Base-by-base conservation (phyloP, 2,888 invertebrate species). In the Ypsolopha scabrella region DNA sequence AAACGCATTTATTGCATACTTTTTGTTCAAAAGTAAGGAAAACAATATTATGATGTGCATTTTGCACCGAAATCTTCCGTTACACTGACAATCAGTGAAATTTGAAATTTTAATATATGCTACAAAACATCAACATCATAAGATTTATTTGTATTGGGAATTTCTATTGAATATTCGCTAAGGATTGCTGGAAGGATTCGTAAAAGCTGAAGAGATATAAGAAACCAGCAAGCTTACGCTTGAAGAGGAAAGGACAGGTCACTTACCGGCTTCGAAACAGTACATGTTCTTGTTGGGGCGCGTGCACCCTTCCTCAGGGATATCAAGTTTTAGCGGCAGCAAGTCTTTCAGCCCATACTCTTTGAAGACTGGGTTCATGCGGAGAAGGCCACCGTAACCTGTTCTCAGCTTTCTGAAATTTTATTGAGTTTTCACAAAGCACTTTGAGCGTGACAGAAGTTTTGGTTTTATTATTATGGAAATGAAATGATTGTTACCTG, bases 241-340 rank as follows among this genome's bases (percentile, higher is more conserved):
- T 24, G 24, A 24, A 24, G 24, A 24, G 24, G 24, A 3, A 24
- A 24, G 24, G 24, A 3, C 24, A 24, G 24, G 39, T 39, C 2
- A 64, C 83, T 77, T 73, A 92, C 95, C 96, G 59, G 94, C 95
- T 88, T 96, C 96, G 67, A 97, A 97, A 71, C 97, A 97, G 73
- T 91, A 96, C 92, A 96, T 94, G 58, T 94, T 93, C 67, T 92
- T 90, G 74, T 96, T 95, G 0, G 95, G 94, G 53, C 96, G 88
- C 2, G 95, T 95, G 75, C 96, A 97, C 38, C 96, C 96, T 85
- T 96, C 96, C 69, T 96, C 96, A 11, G 96, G 96, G 60, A 95
- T 92, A 65, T 96, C 95, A 50, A 95, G 85, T 73, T 96, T 96
- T 49, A 96, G 80, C 0, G 97, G 97, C 43, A 97, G 78, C 57